Evolutionary conservation across 2,888 invertebrate species (phyloP).

Genomic region (Drosophila rellima): DNA sequence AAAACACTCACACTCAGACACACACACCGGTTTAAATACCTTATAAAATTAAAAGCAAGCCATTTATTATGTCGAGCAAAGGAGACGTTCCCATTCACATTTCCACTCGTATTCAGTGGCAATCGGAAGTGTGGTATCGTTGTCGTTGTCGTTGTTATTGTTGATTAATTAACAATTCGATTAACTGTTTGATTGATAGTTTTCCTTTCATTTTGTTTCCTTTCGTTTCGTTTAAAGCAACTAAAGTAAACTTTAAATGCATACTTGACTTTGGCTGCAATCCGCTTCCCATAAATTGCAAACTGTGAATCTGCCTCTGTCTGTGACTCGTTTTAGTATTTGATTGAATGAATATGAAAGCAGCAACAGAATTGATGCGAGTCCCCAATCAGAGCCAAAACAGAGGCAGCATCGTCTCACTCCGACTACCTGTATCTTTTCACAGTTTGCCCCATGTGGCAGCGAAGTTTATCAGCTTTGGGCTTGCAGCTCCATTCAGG

Average conservation of each 20-base stretch:
- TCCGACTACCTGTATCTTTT: constrained; percentile 30
- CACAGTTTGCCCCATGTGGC: constrained; percentile 45
- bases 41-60: constrained; percentile 11
- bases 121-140: constrained; percentile 55
- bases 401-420: constrained; percentile 9
- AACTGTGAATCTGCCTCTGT: constrained; percentile 23
- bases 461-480: constrained; percentile 48
- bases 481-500: constrained; percentile 19
- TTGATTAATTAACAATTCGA: constrained; percentile 64
- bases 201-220: constrained; percentile 25
- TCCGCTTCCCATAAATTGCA: constrained; percentile 37
- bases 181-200: constrained; percentile 61
- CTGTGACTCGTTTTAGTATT: constrained; percentile 42
- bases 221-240: constrained; percentile 13
- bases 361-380: constrained; percentile 47
- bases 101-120: constrained; percentile 22
- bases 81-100: constrained; percentile 24
- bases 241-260: background rate
- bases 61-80: constrained; percentile 22
- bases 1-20: background rate
- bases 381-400: constrained; percentile 29
- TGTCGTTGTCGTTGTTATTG: constrained; percentile 34
- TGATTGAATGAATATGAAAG: constrained; percentile 75
- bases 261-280: constrained; percentile 3
- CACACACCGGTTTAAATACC: constrained; percentile 4